phyloP scores from a whole-genome alignment of 2,888 invertebrate genomes.

The Psococerastis gibbosa region DNA sequence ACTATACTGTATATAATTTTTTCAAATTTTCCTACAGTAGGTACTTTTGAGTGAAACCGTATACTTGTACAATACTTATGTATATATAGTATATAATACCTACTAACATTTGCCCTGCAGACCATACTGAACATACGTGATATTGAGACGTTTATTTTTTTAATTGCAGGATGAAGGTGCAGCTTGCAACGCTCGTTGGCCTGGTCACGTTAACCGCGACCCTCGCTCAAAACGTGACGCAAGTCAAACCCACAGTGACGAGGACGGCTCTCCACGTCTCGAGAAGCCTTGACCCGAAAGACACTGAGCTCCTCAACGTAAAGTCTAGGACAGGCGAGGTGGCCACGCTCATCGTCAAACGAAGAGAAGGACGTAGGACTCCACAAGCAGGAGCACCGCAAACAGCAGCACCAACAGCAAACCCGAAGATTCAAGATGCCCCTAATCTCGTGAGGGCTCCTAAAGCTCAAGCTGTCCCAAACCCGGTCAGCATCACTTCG shows the following conservation, averaged over 20 bases:
- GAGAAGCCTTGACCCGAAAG: conserved; percentile 53
- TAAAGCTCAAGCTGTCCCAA: conserved; percentile 34
- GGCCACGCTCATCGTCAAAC: conserved; percentile 58
- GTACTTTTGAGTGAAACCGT: no score
- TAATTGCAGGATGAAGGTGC: no score
- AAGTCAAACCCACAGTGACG: conserved; percentile 18
- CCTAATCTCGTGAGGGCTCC: conserved; percentile 23
- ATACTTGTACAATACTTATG: no score
- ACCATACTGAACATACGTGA: no score
- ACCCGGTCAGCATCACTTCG: conserved; percentile 48
- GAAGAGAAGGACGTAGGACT: conserved; percentile 36
- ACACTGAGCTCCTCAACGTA: conserved; percentile 57
- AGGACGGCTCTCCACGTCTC: conserved; percentile 21
- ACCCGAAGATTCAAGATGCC: conserved; percentile 7
- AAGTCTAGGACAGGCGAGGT: conserved; percentile 54
- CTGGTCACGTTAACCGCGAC: no score
- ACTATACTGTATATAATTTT: no score
- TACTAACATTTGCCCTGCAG: no score
- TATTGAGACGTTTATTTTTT: no score
- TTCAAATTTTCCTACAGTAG: no score
- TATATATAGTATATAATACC: no score
- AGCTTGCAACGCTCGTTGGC: no score
- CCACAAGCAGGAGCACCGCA: conserved; percentile 15
- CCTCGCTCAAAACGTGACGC: conserved; percentile 5
- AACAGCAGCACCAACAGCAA: conserved; percentile 17